Evolutionary conservation across 2,888 invertebrate genomes (phyloP).

Genomic region (Catocala fraxini): DNA sequence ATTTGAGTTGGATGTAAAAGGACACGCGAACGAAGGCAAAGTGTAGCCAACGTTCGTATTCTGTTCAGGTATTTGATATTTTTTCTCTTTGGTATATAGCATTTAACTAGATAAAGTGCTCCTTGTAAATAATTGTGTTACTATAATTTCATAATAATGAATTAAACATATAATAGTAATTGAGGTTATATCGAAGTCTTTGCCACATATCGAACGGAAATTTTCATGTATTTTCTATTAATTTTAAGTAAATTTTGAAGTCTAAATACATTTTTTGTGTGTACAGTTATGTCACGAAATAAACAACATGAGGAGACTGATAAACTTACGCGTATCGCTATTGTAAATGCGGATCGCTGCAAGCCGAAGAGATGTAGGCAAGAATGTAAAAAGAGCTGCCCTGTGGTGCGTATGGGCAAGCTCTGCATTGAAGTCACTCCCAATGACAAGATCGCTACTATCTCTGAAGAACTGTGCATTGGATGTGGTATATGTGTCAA

Average conservation of each 20-base stretch:
- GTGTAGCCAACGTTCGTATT: conserved; percentile 79
- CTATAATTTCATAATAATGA: conserved; percentile 34
- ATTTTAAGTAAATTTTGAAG: conserved; percentile 34
- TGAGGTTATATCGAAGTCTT: conserved; percentile 76
- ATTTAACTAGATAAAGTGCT: conserved; percentile 20
- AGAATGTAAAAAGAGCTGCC: conserved; percentile 99
- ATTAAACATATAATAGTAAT: conserved; percentile 56
- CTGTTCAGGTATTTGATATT: conserved; percentile 72
- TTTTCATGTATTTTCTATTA: conserved; percentile 47
- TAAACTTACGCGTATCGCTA: conserved; percentile 98
- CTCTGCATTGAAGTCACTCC: conserved; percentile 99
- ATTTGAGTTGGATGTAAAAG: conserved; percentile 76
- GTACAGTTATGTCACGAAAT: conserved; percentile 86
- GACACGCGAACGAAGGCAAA: conserved; percentile 86
- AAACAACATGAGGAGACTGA: conserved; percentile 94
- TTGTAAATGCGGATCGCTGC: conserved; percentile 99
- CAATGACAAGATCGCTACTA: conserved; percentile 97
- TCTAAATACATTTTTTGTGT: conserved; percentile 47
- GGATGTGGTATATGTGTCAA: conserved; percentile 99
- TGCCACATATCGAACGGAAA: conserved; percentile 75
- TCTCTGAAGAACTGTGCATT: conserved; percentile 99
- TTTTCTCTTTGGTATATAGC: conserved; percentile 31
- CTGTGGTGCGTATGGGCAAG: conserved; percentile 99
- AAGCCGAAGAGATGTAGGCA: conserved; percentile 99
- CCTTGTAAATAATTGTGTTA: conserved; percentile 24